Evolutionary conservation across 2,113 vertebrate species (phyloP), one percentile per base, ranked within the genome.

Genomic region (Prunella fulvescens): DNA sequence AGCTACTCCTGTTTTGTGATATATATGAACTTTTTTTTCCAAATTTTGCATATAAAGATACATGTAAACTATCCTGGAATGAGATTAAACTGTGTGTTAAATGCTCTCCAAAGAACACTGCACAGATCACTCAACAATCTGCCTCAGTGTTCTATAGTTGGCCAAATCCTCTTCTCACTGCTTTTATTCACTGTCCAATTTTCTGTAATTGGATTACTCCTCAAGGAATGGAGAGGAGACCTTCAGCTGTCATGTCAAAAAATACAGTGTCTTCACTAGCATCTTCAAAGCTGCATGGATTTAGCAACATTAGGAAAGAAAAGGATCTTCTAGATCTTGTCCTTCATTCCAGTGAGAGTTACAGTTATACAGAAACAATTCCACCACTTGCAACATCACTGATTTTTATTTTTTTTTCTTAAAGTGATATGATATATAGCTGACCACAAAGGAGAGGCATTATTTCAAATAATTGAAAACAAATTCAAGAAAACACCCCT

Each of bases 21-120:
- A 9, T 19, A 17, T 11, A 42, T 0, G 4, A 73, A 61, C 2
- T 24, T 28, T 51, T 42, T 37, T 10, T 10, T 2, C 35, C 7
- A n/a, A 9, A 60, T 62, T 86, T 77, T 18, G 1, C 14, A 25
- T 19, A 26, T 31, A 51, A 70, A 31, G 8, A 26, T n/a, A 23
- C 11, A 25, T 3, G 3, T 22, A 82, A 93, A 61, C n/a, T 81
- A 35, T n/a, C 18, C 18, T 57, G 15, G 25, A 69, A 29, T 31
- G 40, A 71, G 28, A 85, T 48, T 72, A 87, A 91, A 74, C 14
- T 56, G 33, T 14, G 2, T 33, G 19, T 64, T 76, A 84, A 89
- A 62, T 67, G 16, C 4, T 83, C 11, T 76, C 28, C 35, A 57
- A 81, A 53, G 31, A 81, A 17, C n/a, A 35, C 31, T 53, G 25